Evolutionary conservation across 1,140 invertebrate species (phyloP), one percentile per base, ranked within the genome.

Genomic region (Aleiodes sp.): DNA sequence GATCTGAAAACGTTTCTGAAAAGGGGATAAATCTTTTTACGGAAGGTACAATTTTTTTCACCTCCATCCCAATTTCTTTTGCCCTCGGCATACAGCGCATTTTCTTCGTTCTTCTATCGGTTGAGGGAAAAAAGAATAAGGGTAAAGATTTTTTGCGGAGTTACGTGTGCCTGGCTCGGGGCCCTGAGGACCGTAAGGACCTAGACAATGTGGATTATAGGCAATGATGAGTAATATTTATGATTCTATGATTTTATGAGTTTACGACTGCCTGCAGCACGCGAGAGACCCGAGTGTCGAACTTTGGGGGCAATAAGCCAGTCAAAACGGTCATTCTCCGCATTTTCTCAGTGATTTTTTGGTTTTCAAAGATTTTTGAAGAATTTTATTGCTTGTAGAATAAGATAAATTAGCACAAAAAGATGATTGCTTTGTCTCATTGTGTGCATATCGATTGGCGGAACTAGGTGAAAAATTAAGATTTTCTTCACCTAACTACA

Each of bases 191-290:
- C 52, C 37, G 35, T 64, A 64, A 37, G 43, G 62, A 14, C 39
- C 39, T 41, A 52, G 59, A 75, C 75, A 77, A 76, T 75, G 62
- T 41, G 75, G 60, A 79, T 79, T 75, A 79, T 78, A 59, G 67
- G 24, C 71, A 73, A 79, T 79, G 63, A 79, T 79, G 75, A 77
- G 63, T 57, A 75, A 74, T 79, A 79, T 79, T 79, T 78, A 78
- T 73, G 71, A 72, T 60, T 78, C 77, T 79, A 77, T 67, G 65
- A 76, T 61, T 68, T 72, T 63, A 77, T 71, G 71, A 73, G 9
- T 78, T 78, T 76, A 76, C 14, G 64, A 72, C 64, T 35, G 52
- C 68, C 39, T 8, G 6, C n/a, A n/a, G 10, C 73, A 14, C 66
- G 29, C 35, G 35, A 39, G 35, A 39, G 41, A 64, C 59, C n/a